A percentile compares a stretch with the other conserved stretches of the same genome.
Conservation (phyloP, 2,888 invertebrate species). For the Latrodectus hesperus region DNA sequence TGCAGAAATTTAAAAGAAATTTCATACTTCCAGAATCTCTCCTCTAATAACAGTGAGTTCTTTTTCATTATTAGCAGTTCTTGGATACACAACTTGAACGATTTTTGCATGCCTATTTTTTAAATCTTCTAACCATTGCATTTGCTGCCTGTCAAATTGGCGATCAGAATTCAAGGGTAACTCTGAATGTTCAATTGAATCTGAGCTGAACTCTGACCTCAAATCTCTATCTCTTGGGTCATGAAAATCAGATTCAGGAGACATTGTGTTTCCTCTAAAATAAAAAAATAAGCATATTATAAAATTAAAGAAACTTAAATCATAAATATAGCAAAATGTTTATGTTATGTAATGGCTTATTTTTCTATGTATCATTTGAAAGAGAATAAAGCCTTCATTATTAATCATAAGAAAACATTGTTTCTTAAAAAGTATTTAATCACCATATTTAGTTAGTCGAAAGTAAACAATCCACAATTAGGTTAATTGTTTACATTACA, state of each 20-base stretch:
- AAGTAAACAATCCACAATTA: no score
- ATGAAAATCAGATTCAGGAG: constrained; percentile 59
- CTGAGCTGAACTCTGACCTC: constrained; percentile 73
- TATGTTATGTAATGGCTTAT: no score
- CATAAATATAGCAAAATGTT: no score
- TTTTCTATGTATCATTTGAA: no score
- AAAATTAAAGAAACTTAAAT: background rate
- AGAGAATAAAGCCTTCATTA: no score
- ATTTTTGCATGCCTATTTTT: constrained; percentile 84
- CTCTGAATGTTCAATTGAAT: constrained; percentile 80
- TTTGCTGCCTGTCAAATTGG: constrained; percentile 70
- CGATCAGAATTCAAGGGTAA: constrained; percentile 50
- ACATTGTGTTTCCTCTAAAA: constrained; percentile 47
- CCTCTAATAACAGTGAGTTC: constrained; percentile 91
- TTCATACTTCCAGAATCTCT: constrained; percentile 91
- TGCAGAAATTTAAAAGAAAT: background rate
- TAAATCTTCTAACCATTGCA: constrained; percentile 85
- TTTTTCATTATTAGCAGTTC: constrained; percentile 97
- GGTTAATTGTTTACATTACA: no score
- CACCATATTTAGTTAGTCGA: no score
- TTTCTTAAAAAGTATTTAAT: no score
- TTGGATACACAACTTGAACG: constrained; percentile 94
- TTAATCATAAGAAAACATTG: no score
- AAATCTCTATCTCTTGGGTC: constrained; percentile 62
- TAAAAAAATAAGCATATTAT: background rate